Conservation (phyloP, 2,113 vertebrate species). For the Arothron firmamentum region DNA sequence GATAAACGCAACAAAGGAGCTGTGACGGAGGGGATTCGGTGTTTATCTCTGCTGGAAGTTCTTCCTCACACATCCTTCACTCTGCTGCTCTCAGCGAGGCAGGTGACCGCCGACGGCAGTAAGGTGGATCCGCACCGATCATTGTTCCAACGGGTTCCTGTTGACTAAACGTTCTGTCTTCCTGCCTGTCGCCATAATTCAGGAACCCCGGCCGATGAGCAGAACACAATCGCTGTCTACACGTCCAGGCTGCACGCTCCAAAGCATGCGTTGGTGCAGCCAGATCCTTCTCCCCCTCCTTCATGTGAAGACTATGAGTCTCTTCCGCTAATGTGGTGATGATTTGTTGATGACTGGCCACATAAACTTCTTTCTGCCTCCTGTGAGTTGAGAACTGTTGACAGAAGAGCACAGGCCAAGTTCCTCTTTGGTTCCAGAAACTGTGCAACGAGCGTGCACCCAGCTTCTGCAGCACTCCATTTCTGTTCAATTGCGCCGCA, state of each 20-base stretch:
- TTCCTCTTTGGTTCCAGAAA: slow-evolving; percentile 29
- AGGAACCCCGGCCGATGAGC: background rate
- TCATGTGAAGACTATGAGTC: too few species aligned
- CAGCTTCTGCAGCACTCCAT: too few species aligned
- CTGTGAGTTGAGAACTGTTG: too few species aligned
- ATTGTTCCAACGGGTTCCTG: slow-evolving; percentile 53
- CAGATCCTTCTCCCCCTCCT: too few species aligned
- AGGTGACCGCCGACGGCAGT: slow-evolving; percentile 14
- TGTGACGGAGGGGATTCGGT: slow-evolving; percentile 13
- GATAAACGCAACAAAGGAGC: slow-evolving; percentile 19
- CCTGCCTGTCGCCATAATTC: slow-evolving; percentile 10
- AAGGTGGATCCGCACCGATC: slow-evolving; percentile 4
- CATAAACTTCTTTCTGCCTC: too few species aligned
- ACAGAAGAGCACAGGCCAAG: background rate
- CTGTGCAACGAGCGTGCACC: background rate
- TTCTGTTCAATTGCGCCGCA: too few species aligned
- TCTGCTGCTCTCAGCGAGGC: background rate
- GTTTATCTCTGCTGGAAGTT: slow-evolving; percentile 2
- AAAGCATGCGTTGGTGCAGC: too few species aligned
- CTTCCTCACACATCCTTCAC: slow-evolving; percentile 5
- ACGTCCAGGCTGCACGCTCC: too few species aligned
- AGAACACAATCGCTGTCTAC: background rate
- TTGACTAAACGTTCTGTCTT: slow-evolving; percentile 37
- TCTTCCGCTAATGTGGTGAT: too few species aligned
- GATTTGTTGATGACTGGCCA: too few species aligned